These are phyloP conservation scores for Bedellia somnulentella DNA, from an alignment of 2,888 invertebrate species.

Conservation along the genomic window DNA sequence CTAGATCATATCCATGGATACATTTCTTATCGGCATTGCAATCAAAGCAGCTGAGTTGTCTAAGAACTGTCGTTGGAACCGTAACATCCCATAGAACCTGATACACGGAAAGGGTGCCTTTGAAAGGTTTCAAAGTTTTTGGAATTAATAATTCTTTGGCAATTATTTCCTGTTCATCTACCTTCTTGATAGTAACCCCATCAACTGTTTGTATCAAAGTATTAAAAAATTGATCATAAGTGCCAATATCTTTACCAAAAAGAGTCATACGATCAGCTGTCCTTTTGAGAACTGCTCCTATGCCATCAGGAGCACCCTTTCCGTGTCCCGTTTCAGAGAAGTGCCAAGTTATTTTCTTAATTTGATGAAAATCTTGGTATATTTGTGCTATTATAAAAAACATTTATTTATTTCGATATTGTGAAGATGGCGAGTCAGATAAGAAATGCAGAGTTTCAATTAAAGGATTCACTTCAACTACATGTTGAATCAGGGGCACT, in stretches of 20 bases:
- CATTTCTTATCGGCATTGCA: not conserved
- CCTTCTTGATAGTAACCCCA: not conserved
- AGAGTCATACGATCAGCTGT: not conserved
- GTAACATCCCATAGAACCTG: not conserved
- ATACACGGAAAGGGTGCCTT: not conserved
- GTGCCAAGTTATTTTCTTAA: not conserved
- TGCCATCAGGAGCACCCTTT: not conserved
- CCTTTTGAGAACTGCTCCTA: not conserved
- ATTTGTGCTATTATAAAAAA: not conserved
- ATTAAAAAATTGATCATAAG: not conserved
- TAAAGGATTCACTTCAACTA: not conserved
- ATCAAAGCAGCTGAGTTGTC: not conserved
- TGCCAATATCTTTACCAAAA: not conserved
- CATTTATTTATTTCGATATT: not conserved
- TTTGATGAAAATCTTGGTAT: not conserved
- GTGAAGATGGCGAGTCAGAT: not conserved
- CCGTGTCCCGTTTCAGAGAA: not conserved
- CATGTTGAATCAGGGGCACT: not conserved
- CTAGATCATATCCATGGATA: not conserved
- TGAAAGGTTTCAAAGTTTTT: not conserved
- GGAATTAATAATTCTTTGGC: not conserved
- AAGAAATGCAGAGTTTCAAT: not conserved
- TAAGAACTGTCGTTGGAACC: not conserved
- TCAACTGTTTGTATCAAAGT: not conserved
- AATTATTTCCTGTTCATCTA: not conserved